Evolutionary conservation across 2,797 vertebrate species (phyloP).

Genomic region (Benthosema pterotum): DNA sequence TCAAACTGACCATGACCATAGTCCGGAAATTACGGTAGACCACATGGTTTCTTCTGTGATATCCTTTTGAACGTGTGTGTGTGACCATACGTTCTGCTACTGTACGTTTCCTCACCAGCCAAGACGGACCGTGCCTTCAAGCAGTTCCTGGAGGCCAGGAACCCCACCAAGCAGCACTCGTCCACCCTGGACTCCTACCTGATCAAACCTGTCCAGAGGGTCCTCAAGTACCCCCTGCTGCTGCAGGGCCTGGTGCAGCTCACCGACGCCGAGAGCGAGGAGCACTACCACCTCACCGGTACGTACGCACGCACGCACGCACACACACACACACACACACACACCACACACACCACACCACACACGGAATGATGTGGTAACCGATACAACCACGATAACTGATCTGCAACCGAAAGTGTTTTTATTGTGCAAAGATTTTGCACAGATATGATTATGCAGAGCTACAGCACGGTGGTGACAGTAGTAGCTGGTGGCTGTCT

Average conservation of each 20-base stretch:
- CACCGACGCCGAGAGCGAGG: constrained; percentile 93
- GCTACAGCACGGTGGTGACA: too few species aligned
- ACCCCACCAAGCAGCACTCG: constrained; percentile 96
- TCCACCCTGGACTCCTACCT: constrained; percentile 97
- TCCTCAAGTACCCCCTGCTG: constrained; percentile 96
- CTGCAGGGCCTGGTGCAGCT: constrained; percentile 94
- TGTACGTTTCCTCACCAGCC: constrained; percentile 73
- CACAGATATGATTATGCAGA: too few species aligned
- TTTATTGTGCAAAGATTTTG: too few species aligned
- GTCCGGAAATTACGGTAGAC: too few species aligned
- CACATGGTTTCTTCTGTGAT: too few species aligned
- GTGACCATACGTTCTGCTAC: too few species aligned
- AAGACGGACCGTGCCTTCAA: constrained; percentile 95
- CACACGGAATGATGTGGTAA: too few species aligned
- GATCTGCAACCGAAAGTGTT: too few species aligned
- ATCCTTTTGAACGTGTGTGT: too few species aligned
- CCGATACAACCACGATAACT: too few species aligned
- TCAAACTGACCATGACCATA: too few species aligned
- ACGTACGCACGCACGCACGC: constrained; percentile 2
- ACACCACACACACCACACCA: background rate
- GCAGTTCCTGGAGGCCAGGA: constrained; percentile 91
- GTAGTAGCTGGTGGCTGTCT: too few species aligned
- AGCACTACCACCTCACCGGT: constrained; percentile 97
- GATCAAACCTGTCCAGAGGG: constrained; percentile 97
- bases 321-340: background rate